These are phyloP conservation scores for Nomada flava DNA, from an alignment of 2,888 invertebrate species.

Conservation along the genomic window DNA sequence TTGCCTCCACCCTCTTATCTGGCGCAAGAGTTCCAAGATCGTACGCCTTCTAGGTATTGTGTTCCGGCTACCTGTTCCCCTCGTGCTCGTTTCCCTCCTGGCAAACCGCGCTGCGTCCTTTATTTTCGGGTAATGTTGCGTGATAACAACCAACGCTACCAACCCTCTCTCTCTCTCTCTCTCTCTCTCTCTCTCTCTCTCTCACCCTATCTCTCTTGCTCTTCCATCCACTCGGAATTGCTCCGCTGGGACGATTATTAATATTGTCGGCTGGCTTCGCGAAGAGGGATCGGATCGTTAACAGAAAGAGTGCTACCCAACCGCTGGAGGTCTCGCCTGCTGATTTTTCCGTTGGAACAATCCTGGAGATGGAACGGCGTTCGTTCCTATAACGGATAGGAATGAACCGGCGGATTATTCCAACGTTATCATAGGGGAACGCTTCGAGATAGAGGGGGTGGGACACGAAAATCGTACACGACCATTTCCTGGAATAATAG, in stretches of 20 bases:
- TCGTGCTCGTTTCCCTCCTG: slow-evolving; percentile 17
- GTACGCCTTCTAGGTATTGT: slow-evolving; percentile 60
- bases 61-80: slow-evolving; percentile 36
- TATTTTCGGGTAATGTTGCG: slow-evolving; percentile 79
- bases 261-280: slow-evolving; percentile 50
- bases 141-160: slow-evolving; percentile 75
- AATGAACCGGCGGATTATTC: too few species aligned
- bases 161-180: not conserved
- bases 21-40: slow-evolving; percentile 44
- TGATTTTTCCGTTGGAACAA: slow-evolving; percentile 20
- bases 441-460: not conserved
- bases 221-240: slow-evolving; percentile 47
- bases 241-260: slow-evolving; percentile 70
- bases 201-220: too few species aligned
- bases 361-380: not conserved
- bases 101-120: slow-evolving; percentile 64
- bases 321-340: not conserved
- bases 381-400: not conserved
- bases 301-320: slow-evolving; percentile 18
- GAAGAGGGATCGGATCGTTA: slow-evolving; percentile 56
- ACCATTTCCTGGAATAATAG: slow-evolving; percentile 62
- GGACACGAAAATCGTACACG: slow-evolving; percentile 37
- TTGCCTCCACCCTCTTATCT: slow-evolving; percentile 50
- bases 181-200: not conserved
- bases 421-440: not conserved